phyloP scores from a whole-genome alignment of 1,140 invertebrate genomes.

The Hirudo medicinalis region DNA sequence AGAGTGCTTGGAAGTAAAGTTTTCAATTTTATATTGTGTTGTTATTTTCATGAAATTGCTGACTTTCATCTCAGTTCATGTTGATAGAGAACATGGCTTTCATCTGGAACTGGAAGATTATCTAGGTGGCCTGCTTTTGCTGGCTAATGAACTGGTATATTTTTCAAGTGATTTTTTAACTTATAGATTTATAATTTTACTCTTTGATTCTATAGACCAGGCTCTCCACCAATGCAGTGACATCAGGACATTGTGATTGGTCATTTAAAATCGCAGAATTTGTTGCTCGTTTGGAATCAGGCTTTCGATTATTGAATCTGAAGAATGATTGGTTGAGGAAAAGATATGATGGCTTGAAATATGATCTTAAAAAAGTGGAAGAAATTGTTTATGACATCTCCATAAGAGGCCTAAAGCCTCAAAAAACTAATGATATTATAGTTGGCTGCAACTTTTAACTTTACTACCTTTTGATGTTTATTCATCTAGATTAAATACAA shows the following conservation, averaged over 20 bases:
- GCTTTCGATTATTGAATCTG: constrained; percentile 71
- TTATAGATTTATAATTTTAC: neutral
- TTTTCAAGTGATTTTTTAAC: neutral
- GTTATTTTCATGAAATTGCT: neutral
- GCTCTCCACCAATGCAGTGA: constrained; percentile 74
- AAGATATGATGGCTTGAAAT: constrained; percentile 76
- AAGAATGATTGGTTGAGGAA: constrained; percentile 80
- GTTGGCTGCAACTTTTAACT: too few species aligned
- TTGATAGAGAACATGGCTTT: constrained; percentile 54
- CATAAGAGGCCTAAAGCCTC: constrained; percentile 57
- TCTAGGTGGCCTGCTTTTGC: constrained; percentile 62
- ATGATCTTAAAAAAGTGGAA: constrained; percentile 85
- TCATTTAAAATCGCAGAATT: constrained; percentile 66
- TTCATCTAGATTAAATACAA: too few species aligned
- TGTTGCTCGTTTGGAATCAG: constrained; percentile 68
- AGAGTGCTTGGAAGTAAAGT: constrained; percentile 59
- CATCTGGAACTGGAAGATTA: constrained; percentile 82
- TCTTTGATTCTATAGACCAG: constrained; percentile 42
- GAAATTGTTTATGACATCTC: constrained; percentile 85
- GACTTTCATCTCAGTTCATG: constrained; percentile 43
- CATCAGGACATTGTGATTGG: constrained; percentile 58
- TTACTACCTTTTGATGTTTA: too few species aligned
- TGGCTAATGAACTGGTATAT: constrained; percentile 67
- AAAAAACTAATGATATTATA: too few species aligned
- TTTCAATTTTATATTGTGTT: neutral